These are phyloP conservation scores for Lophotriccus pileatus DNA, from an alignment of 2,797 vertebrate genomes.

Conservation along the genomic window DNA sequence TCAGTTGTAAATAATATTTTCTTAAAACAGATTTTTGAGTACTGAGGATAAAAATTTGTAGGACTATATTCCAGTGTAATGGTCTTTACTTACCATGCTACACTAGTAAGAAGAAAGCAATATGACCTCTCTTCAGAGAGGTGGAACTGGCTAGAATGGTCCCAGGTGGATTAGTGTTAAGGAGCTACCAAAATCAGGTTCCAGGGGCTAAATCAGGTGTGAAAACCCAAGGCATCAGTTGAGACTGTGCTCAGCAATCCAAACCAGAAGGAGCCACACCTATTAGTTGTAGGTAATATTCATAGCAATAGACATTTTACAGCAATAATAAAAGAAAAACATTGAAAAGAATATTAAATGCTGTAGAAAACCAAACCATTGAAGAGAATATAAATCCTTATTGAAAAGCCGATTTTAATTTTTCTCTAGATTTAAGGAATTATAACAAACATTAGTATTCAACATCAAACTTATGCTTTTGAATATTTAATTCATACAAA, in stretches of 20 bases:
- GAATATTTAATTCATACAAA: background rate
- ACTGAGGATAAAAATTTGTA: background rate
- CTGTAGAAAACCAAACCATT: background rate
- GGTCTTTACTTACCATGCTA: background rate
- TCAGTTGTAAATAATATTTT: background rate
- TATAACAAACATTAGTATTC: background rate
- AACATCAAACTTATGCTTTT: background rate
- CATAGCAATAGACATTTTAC: background rate
- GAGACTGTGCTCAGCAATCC: background rate
- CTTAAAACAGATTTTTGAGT: background rate
- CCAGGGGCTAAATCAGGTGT: background rate
- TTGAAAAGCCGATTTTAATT: background rate
- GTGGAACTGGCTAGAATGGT: constrained; percentile 6
- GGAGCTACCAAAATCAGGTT: constrained; percentile 4
- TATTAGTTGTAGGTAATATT: background rate
- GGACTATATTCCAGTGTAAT: background rate
- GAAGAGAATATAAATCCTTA: background rate
- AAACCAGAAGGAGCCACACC: background rate
- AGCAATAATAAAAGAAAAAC: background rate
- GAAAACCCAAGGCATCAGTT: background rate
- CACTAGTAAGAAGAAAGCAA: background rate
- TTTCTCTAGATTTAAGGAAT: background rate
- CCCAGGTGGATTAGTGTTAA: background rate
- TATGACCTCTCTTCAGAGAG: background rate
- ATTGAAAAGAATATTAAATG: background rate